Conservation (phyloP, 2,888 invertebrate species). For the Ctenicera cuprea region DNA sequence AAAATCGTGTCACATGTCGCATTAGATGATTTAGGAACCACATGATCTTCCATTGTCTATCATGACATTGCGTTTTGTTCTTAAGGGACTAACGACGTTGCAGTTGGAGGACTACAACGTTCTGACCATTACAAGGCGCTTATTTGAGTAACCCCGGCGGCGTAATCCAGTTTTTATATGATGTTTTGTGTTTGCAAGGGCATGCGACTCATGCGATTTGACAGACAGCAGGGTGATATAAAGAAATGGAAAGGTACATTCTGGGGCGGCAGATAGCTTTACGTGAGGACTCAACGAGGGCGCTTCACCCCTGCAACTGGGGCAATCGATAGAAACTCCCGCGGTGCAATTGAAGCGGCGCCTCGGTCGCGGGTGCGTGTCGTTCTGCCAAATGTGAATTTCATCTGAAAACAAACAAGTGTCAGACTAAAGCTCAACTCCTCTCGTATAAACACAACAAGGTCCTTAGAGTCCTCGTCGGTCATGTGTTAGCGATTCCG, state of each 20-base stretch:
- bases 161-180: constrained; percentile 54
- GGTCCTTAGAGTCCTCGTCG: constrained; percentile 58
- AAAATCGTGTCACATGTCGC: constrained; percentile 36
- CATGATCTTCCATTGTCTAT: constrained; percentile 23
- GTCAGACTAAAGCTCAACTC: constrained; percentile 57
- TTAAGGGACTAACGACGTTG: constrained; percentile 14
- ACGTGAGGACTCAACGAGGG: constrained; percentile 66
- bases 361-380: constrained; percentile 74
- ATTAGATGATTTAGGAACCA: constrained; percentile 28
- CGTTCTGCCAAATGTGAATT: constrained; percentile 65
- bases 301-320: constrained; percentile 76
- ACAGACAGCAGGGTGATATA: constrained; percentile 53
- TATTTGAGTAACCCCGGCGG: constrained; percentile 53
- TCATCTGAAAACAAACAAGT: constrained; percentile 65
- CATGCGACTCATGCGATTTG: constrained; percentile 50
- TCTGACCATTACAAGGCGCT: constrained; percentile 67
- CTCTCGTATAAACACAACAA: constrained; percentile 44
- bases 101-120: constrained; percentile 37
- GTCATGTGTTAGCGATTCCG: constrained; percentile 55
- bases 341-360: constrained; percentile 66
- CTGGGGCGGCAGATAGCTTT: constrained; percentile 61
- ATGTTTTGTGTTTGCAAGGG: constrained; percentile 54
- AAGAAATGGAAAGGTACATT: constrained; percentile 57
- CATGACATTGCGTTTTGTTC: constrained; percentile 34
- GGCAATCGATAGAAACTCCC: constrained; percentile 78